phyloP scores from a whole-genome alignment of 2,888 invertebrate species.

The Epistrophe grossulariae region DNA sequence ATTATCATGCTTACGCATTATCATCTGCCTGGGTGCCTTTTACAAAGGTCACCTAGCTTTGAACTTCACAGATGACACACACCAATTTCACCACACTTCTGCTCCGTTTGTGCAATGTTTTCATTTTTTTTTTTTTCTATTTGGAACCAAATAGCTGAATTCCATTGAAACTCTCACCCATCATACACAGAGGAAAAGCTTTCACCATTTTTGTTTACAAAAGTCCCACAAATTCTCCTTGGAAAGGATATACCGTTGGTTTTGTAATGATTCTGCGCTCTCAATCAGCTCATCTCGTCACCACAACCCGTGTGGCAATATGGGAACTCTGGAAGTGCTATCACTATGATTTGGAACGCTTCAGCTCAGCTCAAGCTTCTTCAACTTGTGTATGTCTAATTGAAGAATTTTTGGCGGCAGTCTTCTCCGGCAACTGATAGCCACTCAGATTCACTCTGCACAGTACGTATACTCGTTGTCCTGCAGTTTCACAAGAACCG shows the following conservation, averaged over 20 bases:
- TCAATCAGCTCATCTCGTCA: not conserved
- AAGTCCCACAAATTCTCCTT: conserved; percentile 20
- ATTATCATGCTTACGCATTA: conserved; percentile 65
- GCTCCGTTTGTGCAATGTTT: conserved; percentile 15
- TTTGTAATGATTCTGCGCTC: conserved; percentile 48
- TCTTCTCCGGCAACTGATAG: conserved; percentile 71
- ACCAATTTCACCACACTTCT: conserved; percentile 49
- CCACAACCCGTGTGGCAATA: not conserved
- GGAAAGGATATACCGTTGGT: conserved; percentile 58
- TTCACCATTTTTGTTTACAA: conserved; percentile 54
- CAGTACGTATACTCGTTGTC: conserved; percentile 1
- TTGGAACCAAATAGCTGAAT: conserved; percentile 57
- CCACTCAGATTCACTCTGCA: conserved; percentile 57
- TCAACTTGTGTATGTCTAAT: conserved; percentile 36
- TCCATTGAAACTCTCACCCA: not conserved
- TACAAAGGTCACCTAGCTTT: conserved; percentile 65
- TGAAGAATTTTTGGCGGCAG: conserved; percentile 73
- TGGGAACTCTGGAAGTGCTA: conserved; percentile 50
- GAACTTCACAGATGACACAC: conserved; percentile 47
- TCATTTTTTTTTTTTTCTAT: not conserved
- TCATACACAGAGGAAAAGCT: conserved; percentile 26
- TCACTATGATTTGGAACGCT: conserved; percentile 1
- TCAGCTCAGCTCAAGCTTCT: conserved; percentile 28
- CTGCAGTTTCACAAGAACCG: conserved; percentile 36
- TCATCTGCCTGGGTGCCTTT: conserved; percentile 61